Evolutionary conservation across 2,797 vertebrate genomes (phyloP), one percentile per base, ranked within the genome.

Genomic region (Hippopotamyrus pictus): DNA sequence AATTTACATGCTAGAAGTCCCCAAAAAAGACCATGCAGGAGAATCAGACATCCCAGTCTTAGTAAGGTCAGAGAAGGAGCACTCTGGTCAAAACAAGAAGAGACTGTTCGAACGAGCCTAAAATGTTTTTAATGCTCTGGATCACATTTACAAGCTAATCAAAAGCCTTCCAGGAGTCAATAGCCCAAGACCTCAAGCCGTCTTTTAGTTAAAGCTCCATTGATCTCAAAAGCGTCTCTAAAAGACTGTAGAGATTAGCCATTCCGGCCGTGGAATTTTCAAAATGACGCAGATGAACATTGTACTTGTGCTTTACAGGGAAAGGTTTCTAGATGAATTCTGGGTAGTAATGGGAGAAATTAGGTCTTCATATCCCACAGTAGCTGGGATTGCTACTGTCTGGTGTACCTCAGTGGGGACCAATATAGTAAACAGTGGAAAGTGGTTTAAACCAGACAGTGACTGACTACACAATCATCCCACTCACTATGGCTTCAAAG

Each of bases 151-250:
- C 19, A 25, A 73, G 57, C 8, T 88, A 25, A 46, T 33, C 25
- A 88, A 88, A 51, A 46, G 65, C 65, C 46, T 44, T 33, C 50
- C 76, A 73, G 88, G 73, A 88, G 88, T 88, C 69, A 88, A 88
- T 46, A 54, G 51, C 88, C 25, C 46, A 51, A 25, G 12, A 33
- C 22, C 84, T 37, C 84, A 86, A 50, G 46, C 25, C 50, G 37
- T 50, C 25, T 86, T 29, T 86, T 25, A 50, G n/a, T 25, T 86
- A 29, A 25, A 51, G 84, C n/a, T 48, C 79, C 79, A 83, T 50
- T 46, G 33, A 83, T n/a, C 44, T 83, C 79, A n/a, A 48, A 83
- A 9, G 44, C 25, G 41, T 46, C n/a, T 83, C 46, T 83, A 46
- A 48, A 83, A 83, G 29, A 73, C 65, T 6, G 65, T 37, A 41